phyloP scores from a whole-genome alignment of 64 coral and sea anemone genomes.

The Hydrozoanthus tunicans region DNA sequence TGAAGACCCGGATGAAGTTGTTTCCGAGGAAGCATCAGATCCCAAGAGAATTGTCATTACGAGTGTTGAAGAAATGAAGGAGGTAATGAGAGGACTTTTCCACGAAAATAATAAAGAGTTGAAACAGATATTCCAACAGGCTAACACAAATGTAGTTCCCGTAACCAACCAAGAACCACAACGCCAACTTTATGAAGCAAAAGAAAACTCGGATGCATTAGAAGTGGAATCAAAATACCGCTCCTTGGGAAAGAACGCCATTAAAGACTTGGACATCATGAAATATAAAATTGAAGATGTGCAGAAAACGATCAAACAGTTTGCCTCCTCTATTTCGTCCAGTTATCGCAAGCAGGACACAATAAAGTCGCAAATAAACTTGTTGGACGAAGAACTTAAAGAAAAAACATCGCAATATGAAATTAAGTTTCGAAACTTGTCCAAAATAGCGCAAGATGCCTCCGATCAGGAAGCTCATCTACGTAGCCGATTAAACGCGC shows the following conservation, averaged over 20 bases:
- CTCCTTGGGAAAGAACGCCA: conserved; percentile 47
- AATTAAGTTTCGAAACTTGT: conserved; percentile 59
- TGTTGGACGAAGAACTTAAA: conserved; percentile 71
- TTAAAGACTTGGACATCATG: conserved; percentile 70
- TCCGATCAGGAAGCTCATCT: conserved; percentile 62
- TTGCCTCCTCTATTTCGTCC: conserved; percentile 41
- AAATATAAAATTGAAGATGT: conserved; percentile 69
- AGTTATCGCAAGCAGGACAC: conserved; percentile 60
- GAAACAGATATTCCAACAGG: not conserved
- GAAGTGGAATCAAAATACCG: conserved; percentile 24
- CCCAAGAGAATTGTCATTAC: not conserved
- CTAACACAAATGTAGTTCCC: not conserved
- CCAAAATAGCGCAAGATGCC: conserved; percentile 59
- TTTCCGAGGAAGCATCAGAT: not conserved
- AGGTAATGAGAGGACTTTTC: conserved; percentile 25
- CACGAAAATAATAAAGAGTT: conserved; percentile 39
- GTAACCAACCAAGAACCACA: not conserved
- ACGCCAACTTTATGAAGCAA: not conserved
- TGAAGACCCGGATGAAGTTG: not conserved
- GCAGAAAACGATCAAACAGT: conserved; percentile 76
- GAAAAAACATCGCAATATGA: conserved; percentile 74
- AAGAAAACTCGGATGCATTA: not conserved
- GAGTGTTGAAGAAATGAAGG: conserved; percentile 5
- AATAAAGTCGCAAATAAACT: conserved; percentile 69
- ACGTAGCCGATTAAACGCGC: conserved; percentile 47